These are phyloP conservation scores for Indicator maculatus DNA, from an alignment of 2,113 vertebrate species.

Conservation along the genomic window DNA sequence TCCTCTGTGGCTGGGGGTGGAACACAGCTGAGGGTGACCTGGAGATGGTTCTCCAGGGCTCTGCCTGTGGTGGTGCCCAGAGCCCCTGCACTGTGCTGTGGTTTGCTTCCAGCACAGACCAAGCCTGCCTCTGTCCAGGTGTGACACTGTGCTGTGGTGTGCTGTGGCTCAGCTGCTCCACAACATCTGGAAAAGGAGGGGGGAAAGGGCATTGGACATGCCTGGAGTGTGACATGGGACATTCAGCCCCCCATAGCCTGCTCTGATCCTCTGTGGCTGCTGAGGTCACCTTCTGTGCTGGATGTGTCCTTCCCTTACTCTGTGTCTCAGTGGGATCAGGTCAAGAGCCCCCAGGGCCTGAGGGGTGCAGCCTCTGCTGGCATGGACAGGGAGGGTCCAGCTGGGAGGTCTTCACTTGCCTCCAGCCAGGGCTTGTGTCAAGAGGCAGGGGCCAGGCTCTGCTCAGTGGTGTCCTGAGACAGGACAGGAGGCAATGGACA, in stretches of 20 bases:
- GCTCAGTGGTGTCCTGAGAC: too few relatives aligned
- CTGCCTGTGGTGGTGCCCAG: neutral
- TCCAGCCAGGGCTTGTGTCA: too few relatives aligned
- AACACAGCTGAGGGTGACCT: neutral
- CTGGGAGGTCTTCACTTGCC: neutral
- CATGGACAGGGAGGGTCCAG: neutral
- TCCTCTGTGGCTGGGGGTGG: neutral
- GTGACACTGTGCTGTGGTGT: neutral
- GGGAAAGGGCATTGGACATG: neutral
- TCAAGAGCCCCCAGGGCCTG: neutral
- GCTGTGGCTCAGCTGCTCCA: neutral
- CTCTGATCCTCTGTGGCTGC: neutral
- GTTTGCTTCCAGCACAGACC: neutral
- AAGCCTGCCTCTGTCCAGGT: neutral
- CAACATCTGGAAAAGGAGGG: neutral
- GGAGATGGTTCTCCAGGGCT: neutral
- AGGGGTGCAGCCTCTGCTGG: neutral
- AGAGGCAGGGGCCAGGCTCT: too few relatives aligned
- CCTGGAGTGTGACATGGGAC: neutral
- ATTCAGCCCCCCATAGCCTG: neutral
- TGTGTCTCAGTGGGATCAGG: neutral
- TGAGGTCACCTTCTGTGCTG: neutral
- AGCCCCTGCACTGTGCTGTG: neutral
- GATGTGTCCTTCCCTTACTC: neutral
- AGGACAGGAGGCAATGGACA: too few relatives aligned